phyloP scores from a whole-genome alignment of 2,888 invertebrate genomes.

The Eupithecia centaureata region DNA sequence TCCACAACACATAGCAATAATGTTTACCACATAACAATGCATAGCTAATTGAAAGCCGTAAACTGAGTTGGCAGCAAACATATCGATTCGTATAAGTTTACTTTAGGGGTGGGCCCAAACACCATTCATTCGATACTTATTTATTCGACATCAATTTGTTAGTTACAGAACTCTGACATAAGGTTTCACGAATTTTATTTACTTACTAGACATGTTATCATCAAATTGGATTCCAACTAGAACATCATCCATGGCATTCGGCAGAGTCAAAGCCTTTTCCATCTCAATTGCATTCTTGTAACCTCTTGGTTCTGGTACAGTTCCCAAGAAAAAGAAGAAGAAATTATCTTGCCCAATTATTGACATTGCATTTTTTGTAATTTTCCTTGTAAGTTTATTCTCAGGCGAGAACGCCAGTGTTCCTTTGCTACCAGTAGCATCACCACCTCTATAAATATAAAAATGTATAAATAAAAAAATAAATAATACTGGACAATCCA shows the following conservation, averaged over 20 bases:
- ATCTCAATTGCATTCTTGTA: conserved; percentile 67
- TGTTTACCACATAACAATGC: no score
- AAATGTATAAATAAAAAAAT: not conserved
- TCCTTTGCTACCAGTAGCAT: conserved; percentile 52
- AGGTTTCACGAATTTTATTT: not conserved
- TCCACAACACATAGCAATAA: no score
- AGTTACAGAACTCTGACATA: not conserved
- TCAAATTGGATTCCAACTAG: conserved; percentile 77
- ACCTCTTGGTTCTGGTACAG: conserved; percentile 70
- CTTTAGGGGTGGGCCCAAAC: no score
- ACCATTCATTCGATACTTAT: no score
- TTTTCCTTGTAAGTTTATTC: conserved; percentile 67
- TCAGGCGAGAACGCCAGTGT: conserved; percentile 73
- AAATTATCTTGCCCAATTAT: conserved; percentile 71
- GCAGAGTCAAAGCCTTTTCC: conserved; percentile 69
- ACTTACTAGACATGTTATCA: conserved; percentile 75
- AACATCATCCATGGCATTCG: conserved; percentile 73
- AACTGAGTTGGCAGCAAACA: no score
- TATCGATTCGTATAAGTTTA: no score
- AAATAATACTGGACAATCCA: no score
- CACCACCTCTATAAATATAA: conserved; percentile 54
- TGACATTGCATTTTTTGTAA: conserved; percentile 67
- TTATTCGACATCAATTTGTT: no score
- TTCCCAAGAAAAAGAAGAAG: conserved; percentile 62
- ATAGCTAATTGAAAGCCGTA: no score